Evolutionary conservation across 1,140 invertebrate species (phyloP).

Genomic region (Bilobella aurantiaca): DNA sequence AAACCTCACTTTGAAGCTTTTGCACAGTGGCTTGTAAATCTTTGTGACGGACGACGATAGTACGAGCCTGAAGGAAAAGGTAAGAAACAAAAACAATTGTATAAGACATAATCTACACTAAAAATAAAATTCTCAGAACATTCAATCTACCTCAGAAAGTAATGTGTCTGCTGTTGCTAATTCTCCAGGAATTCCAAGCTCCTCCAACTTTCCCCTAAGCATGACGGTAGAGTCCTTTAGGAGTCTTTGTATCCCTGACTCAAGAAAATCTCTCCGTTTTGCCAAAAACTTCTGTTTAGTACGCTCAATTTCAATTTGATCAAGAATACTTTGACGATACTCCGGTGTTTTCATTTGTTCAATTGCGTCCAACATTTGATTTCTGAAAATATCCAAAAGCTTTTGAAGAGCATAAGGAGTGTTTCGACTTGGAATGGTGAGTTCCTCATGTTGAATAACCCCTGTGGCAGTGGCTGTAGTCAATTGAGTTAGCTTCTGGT

Average conservation of each 20-base stretch:
- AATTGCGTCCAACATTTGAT: slow-evolving; percentile 70
- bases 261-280: slow-evolving; percentile 67
- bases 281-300: slow-evolving; percentile 54
- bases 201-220: slow-evolving; percentile 77
- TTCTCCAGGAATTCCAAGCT: slow-evolving; percentile 47
- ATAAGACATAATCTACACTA: slow-evolving; percentile 2
- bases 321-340: slow-evolving; percentile 59
- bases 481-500: slow-evolving; percentile 71
- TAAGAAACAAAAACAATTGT: not conserved
- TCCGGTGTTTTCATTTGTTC: slow-evolving; percentile 65
- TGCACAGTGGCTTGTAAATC: slow-evolving; percentile 75
- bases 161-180: slow-evolving; percentile 30
- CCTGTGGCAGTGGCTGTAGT: slow-evolving; percentile 49
- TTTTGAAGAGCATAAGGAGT: slow-evolving; percentile 77
- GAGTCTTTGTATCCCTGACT: slow-evolving; percentile 79
- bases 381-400: slow-evolving; percentile 67
- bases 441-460: slow-evolving; percentile 56
- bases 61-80: slow-evolving; percentile 55
- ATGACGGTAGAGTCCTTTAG: slow-evolving; percentile 84
- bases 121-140: not conserved
- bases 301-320: slow-evolving; percentile 71
- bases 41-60: slow-evolving; percentile 81
- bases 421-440: slow-evolving; percentile 60
- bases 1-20: slow-evolving; percentile 69
- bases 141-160: slow-evolving; percentile 24